Base-by-base conservation (phyloP, 1,140 invertebrate species). In the Nasonia giraulti region DNA sequence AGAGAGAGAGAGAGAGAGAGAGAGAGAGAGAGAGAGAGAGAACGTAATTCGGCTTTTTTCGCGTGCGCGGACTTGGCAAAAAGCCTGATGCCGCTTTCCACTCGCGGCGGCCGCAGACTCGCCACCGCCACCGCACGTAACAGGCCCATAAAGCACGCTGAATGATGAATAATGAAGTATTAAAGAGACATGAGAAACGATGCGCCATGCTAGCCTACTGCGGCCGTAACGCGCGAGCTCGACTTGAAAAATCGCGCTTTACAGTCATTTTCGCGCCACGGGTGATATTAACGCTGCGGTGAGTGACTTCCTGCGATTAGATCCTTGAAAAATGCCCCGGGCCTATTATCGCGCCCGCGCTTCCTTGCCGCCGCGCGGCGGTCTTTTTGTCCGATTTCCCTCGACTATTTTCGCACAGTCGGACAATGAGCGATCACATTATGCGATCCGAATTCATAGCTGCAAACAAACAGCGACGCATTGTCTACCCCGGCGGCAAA, bases 251-350 rank as follows among this genome's bases (percentile, higher is more conserved):
- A 82, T 82, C 7, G 73, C 75, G 2, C 37, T 62, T 62, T 17
- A 71, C 2, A 74, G 83, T 74, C 44, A 44, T 84, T 80, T 84
- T 84, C 69, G 62, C 77, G 44, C 50, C 68, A 66, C 82, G 75
- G 76, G 55, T 84, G 75, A 73, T 83, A 69, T 69, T 76, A 82
- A 55, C 33, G 2, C 55, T 78, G 76, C 44, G 80, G 82, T n/a
- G 50, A 83, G 47, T 71, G 68, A 77, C 82, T 84, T 79, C 44
- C 62, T 37, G 23, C n/a, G 44, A 89, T 89, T 90, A 87, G 88
- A 89, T 88, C 86, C 83, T 88, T 84, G 75, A 88, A 89, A 89
- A 86, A 84, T 80, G 80, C 83, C 68, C 73, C 74, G 68, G 75
- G 66, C 66, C 68, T 88, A 82, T 81, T 50, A 86, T 86, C 73